Conservation (phyloP, 2,888 invertebrate genomes). For the Clusia tigrina region DNA sequence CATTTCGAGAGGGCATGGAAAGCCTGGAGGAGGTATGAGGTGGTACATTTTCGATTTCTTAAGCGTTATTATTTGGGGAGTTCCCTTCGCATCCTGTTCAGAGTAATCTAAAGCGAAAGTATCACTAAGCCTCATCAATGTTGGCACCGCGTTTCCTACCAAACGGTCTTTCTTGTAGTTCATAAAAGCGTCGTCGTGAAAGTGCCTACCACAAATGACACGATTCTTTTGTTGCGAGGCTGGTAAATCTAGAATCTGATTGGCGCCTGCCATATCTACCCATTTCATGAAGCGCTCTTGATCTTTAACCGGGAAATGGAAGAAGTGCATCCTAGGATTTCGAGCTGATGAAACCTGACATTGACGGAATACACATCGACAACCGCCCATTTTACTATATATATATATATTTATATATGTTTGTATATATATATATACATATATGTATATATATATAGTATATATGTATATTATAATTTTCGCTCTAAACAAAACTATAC, state of each 20-base stretch:
- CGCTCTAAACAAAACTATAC: no score
- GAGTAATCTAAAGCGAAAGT: constrained; percentile 51
- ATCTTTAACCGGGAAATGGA: constrained; percentile 66
- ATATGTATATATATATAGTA: no score
- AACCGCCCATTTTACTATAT: constrained; percentile 69
- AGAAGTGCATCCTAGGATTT: constrained; percentile 65
- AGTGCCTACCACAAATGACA: constrained; percentile 67
- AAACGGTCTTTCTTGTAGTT: constrained; percentile 65
- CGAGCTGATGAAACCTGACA: constrained; percentile 65
- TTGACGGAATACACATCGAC: constrained; percentile 66
- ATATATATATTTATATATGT: no score
- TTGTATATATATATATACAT: no score
- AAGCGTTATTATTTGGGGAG: constrained; percentile 39
- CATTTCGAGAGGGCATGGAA: constrained; percentile 43
- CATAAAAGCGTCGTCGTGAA: constrained; percentile 66
- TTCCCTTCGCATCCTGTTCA: constrained; percentile 39
- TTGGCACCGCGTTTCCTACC: constrained; percentile 65
- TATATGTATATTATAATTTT: no score
- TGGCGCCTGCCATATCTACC: constrained; percentile 44
- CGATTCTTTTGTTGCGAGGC: constrained; percentile 64
- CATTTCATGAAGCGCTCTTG: constrained; percentile 42
- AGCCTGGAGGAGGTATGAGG: constrained; percentile 50
- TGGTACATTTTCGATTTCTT: constrained; percentile 40
- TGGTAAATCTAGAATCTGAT: constrained; percentile 52
- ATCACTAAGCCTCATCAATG: constrained; percentile 54